Conservation (phyloP, 1,140 invertebrate species). For the Lutraria rhynchaena region DNA sequence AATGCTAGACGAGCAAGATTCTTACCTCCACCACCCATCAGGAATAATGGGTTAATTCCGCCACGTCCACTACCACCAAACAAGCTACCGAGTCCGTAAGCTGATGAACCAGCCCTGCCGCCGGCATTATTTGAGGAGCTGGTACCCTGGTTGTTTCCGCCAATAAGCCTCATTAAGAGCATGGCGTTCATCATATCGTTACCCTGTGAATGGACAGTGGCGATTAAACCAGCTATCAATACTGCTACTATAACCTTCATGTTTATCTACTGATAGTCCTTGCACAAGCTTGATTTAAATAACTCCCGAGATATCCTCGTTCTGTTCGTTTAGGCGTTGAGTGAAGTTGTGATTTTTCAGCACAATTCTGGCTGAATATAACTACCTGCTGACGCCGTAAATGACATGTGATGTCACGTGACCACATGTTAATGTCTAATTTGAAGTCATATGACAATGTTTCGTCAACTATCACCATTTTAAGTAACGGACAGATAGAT, state of each 20-base stretch:
- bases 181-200: not conserved
- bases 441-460: slow-evolving; percentile 20
- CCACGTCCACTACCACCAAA: not conserved
- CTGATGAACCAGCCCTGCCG: no score
- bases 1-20: no score
- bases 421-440: not conserved
- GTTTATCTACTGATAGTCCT: no score
- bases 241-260: no score
- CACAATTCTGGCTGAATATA: slow-evolving; percentile 15
- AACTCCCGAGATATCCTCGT: no score
- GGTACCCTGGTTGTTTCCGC: no score
- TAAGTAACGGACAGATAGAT: slow-evolving; percentile 10
- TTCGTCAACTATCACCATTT: slow-evolving; percentile 37
- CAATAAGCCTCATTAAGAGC: not conserved
- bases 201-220: not conserved
- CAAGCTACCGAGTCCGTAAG: not conserved
- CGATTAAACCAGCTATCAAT: slow-evolving; percentile 15
- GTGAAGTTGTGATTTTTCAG: not conserved
- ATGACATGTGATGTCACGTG: slow-evolving; percentile 23
- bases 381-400: slow-evolving; percentile 32
- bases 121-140: no score
- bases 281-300: no score
- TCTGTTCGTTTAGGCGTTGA: no score
- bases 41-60: not conserved
- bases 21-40: slow-evolving; percentile 9